Conservation (phyloP, 2,113 vertebrate genomes). For the Stegostoma tigrinum region DNA sequence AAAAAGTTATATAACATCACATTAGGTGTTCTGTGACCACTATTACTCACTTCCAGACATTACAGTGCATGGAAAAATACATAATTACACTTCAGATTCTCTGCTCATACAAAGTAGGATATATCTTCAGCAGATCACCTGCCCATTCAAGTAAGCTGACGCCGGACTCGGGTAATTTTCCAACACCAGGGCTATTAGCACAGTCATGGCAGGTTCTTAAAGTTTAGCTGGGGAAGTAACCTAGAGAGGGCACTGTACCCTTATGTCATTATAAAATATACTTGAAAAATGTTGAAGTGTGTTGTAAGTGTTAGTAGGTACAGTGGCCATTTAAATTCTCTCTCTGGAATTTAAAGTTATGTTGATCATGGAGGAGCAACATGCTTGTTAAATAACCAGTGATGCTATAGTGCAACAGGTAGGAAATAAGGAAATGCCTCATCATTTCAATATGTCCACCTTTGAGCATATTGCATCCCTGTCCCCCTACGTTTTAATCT, state of each 20-base stretch:
- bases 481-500: not conserved
- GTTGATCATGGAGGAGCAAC: not conserved
- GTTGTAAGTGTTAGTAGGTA: not conserved
- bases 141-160: not conserved
- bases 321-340: not conserved
- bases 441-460: not conserved
- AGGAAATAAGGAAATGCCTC: not conserved
- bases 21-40: not conserved
- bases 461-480: not conserved
- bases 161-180: not conserved
- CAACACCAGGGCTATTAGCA: not conserved
- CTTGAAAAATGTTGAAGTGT: not conserved
- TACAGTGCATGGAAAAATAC: not conserved
- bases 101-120: not conserved
- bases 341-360: not conserved
- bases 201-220: not conserved
- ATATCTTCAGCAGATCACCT: not conserved
- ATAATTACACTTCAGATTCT: not conserved
- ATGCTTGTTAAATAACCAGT: not conserved
- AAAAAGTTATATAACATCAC: too few species aligned
- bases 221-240: not conserved
- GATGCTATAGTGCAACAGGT: not conserved
- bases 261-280: not conserved
- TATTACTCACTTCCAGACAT: not conserved
- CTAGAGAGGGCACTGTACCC: not conserved